A percentile compares a stretch with the other conserved stretches of the same genome.
These are phyloP conservation scores for Drosophila formosana DNA, from an alignment of 2,888 invertebrate genomes.

Conservation along the genomic window DNA sequence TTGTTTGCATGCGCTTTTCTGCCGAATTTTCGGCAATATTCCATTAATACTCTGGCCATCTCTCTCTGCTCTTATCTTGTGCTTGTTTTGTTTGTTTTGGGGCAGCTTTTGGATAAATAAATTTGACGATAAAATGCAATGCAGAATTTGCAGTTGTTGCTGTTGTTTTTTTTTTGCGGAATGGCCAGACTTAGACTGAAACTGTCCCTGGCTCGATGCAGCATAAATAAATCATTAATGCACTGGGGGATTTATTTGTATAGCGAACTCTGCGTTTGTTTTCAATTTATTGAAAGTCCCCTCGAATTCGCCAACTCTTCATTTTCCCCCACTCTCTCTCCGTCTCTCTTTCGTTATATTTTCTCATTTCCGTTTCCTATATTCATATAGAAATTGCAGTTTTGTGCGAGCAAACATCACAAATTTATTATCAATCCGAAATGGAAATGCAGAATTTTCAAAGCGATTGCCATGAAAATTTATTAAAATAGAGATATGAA, in stretches of 20 bases:
- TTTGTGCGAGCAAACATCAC: conserved; percentile 11
- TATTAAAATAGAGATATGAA: too few relatives aligned
- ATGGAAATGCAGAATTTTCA: conserved; percentile 45
- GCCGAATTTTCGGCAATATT: conserved; percentile 78
- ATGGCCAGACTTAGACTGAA: neutral
- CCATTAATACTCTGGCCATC: conserved; percentile 69
- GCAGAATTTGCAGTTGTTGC: conserved; percentile 53
- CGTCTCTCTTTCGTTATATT: too few relatives aligned
- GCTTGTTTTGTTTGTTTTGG: conserved; percentile 59
- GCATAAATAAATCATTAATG: conserved; percentile 77
- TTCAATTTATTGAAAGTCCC: conserved; percentile 42
- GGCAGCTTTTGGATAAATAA: conserved; percentile 70
- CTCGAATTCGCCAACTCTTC: too few relatives aligned
- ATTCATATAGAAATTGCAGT: conserved; percentile 35
- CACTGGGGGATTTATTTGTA: conserved; percentile 53
- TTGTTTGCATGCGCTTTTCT: conserved; percentile 74
- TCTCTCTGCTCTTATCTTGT: neutral
- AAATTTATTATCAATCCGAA: conserved; percentile 46
- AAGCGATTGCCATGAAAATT: neutral
- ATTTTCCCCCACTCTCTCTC: too few relatives aligned
- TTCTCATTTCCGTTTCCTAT: neutral
- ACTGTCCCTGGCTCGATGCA: conserved; percentile 23
- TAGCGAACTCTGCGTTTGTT: conserved; percentile 23
- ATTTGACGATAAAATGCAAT: conserved; percentile 71
- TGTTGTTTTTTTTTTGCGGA: conserved; percentile 13